These are phyloP conservation scores for Andrena trimmerana DNA, from an alignment of 2,888 invertebrate species.

Conservation along the genomic window DNA sequence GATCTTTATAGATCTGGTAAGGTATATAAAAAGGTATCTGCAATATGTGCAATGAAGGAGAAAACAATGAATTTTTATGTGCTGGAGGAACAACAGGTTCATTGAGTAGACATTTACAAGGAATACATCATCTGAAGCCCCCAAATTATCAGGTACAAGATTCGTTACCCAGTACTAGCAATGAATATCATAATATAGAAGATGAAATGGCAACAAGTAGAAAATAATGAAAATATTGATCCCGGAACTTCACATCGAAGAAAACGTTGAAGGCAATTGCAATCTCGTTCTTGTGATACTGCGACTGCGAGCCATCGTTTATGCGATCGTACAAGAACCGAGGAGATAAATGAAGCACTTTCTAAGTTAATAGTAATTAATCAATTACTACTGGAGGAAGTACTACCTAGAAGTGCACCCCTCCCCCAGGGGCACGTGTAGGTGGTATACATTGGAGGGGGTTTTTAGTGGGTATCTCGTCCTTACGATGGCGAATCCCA, in stretches of 20 bases:
- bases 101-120: background rate
- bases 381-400: no score
- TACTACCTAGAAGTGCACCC: no score
- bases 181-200: background rate
- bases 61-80: background rate
- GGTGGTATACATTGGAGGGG: no score
- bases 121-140: background rate
- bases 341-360: background rate
- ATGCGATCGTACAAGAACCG: conserved; percentile 4
- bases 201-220: background rate
- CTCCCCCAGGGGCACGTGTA: no score
- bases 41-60: background rate
- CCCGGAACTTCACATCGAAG: background rate
- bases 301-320: background rate
- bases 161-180: background rate
- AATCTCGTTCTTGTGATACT: background rate
- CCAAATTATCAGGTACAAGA: background rate
- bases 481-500: no score
- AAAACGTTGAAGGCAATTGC: background rate
- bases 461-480: no score
- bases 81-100: background rate
- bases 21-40: no score
- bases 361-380: conserved; percentile 10
- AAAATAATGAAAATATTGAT: background rate
- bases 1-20: no score